These are phyloP conservation scores for Lasiurus cinereus DNA, from an alignment of 2,113 vertebrate species.

Conservation along the genomic window DNA sequence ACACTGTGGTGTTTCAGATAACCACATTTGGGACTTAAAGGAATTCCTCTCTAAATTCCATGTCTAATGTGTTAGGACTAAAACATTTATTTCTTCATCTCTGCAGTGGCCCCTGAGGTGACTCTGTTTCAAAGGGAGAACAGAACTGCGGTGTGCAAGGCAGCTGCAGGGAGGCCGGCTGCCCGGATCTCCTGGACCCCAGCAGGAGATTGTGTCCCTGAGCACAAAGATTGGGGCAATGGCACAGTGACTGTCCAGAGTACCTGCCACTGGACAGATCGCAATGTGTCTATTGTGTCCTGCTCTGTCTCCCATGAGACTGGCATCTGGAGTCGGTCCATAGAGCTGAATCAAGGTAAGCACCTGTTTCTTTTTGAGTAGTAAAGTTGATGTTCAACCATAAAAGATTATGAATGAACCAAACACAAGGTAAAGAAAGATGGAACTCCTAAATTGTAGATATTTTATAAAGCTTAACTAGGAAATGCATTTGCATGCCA, in stretches of 20 bases:
- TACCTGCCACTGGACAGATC: not conserved
- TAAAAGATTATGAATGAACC: not conserved
- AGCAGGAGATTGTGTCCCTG: not conserved
- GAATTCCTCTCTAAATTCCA: not conserved
- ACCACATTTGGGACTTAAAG: not conserved
- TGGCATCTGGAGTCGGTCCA: constrained; percentile 57
- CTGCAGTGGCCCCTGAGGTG: constrained; percentile 77
- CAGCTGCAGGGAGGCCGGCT: constrained; percentile 81
- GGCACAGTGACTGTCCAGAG: constrained; percentile 81
- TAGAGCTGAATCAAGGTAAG: not conserved
- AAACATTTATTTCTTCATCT: not conserved
- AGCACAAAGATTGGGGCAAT: not conserved
- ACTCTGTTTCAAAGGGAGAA: not conserved
- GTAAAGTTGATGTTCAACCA: not conserved
- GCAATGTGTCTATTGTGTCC: not conserved
- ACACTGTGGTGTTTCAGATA: not conserved
- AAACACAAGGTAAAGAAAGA: not conserved
- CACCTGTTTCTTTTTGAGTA: not conserved
- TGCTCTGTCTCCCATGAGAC: constrained; percentile 80
- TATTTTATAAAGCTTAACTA: not conserved
- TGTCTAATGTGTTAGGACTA: not conserved
- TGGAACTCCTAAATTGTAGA: not conserved
- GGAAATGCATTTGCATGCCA: not conserved
- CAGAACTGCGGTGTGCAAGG: constrained; percentile 65
- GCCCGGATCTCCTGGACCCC: constrained; percentile 83